Evolutionary conservation across 2,888 invertebrate genomes (phyloP).

Genomic region (Lumbricus terrestris): DNA sequence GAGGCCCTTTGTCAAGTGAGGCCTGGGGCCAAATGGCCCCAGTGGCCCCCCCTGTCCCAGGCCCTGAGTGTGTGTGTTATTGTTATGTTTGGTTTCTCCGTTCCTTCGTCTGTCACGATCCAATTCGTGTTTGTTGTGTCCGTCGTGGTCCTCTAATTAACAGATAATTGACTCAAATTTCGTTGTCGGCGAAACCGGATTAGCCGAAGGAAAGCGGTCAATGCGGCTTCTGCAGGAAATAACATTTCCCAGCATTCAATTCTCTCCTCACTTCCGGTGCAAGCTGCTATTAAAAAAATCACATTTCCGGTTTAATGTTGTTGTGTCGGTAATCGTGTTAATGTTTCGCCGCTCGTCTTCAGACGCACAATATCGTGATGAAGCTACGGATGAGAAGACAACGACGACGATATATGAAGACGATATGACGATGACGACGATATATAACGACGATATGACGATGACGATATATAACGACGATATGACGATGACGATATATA

Average conservation of each 20-base stretch:
- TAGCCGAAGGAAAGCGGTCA: neutral
- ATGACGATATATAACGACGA: no score
- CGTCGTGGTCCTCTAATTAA: neutral
- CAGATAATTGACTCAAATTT: neutral
- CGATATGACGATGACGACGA: no score
- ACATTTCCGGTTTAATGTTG: neutral
- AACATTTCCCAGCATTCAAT: neutral
- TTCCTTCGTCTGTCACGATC: neutral
- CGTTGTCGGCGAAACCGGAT: neutral
- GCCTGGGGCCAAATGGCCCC: no score
- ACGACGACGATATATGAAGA: neutral
- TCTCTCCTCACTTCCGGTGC: neutral
- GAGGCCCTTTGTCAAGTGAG: no score
- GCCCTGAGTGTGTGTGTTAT: no score
- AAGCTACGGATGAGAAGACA: neutral
- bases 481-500: no score
- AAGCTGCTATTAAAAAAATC: neutral
- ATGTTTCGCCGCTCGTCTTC: neutral
- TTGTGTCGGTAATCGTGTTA: neutral
- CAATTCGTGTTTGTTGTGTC: neutral
- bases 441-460: no score
- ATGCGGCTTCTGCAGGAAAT: neutral
- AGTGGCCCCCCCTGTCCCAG: no score
- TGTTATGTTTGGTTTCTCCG: no score
- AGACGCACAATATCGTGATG: neutral